Percentiles rank a stretch among this genome's conserved stretches.
Conservation (phyloP, 2,113 vertebrate species). For the Miniopterus natalensis region DNA sequence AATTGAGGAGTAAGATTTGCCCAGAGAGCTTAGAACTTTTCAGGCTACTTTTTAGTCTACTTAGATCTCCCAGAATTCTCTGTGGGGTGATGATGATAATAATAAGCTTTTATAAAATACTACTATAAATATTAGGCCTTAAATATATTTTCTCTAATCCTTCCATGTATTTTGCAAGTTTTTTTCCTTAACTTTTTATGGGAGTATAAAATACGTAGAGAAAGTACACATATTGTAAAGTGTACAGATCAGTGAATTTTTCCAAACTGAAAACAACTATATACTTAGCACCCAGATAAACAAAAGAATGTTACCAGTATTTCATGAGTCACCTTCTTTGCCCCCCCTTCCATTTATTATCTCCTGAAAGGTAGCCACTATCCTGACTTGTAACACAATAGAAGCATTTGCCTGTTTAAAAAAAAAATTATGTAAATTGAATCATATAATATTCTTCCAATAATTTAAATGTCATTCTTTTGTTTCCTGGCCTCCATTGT, state of each 20-base stretch:
- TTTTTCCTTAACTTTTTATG: background rate
- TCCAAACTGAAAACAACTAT: background rate
- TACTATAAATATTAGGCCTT: background rate
- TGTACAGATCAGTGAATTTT: background rate
- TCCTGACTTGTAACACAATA: slow-evolving; percentile 29
- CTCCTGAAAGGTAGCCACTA: background rate
- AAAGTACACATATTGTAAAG: background rate
- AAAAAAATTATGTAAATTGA: background rate
- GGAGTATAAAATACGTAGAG: slow-evolving; percentile 37
- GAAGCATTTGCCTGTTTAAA: slow-evolving; percentile 19
- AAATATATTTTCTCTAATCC: slow-evolving; percentile 24
- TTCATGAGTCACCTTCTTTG: background rate
- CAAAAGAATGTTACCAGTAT: background rate
- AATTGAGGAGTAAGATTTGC: slow-evolving; percentile 36
- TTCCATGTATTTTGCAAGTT: background rate
- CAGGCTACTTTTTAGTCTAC: background rate
- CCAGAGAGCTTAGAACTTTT: background rate
- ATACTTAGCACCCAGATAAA: background rate
- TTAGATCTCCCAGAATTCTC: slow-evolving; percentile 30
- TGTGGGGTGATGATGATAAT: background rate
- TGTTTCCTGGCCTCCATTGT: background rate
- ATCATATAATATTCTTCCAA: slow-evolving; percentile 26
- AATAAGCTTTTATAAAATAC: slow-evolving; percentile 9
- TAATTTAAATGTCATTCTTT: slow-evolving; percentile 17
- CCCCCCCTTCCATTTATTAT: background rate